Evolutionary conservation across 2,113 vertebrate species (phyloP).

Genomic region (Phyllostomus discolor): DNA sequence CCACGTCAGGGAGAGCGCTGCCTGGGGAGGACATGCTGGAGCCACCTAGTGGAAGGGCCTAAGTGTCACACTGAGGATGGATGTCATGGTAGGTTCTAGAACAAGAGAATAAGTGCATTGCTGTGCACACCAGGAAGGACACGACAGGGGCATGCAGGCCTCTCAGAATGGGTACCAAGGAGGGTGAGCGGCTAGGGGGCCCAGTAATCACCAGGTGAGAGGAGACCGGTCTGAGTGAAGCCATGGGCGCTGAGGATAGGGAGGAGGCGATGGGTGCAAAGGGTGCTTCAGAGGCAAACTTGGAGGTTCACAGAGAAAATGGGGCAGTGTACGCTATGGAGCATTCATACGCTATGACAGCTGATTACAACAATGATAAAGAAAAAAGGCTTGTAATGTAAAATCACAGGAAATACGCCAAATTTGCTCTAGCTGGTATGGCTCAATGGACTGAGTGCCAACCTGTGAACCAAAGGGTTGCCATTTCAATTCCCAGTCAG

Average conservation of each 20-base stretch:
- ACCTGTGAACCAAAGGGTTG: no score
- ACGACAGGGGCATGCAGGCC: accelerated
- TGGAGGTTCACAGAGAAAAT: background rate
- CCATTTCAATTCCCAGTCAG: no score
- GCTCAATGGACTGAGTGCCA: no score
- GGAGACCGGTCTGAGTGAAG: background rate
- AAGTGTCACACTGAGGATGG: background rate
- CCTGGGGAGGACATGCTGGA: accelerated
- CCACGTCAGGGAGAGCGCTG: accelerated
- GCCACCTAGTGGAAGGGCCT: background rate
- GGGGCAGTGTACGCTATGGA: accelerated
- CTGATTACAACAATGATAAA: background rate
- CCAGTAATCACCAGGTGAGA: background rate
- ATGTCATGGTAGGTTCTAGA: background rate
- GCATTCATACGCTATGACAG: accelerated
- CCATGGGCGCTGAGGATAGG: accelerated
- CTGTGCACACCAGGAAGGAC: background rate
- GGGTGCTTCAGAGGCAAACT: no score
- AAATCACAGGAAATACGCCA: no score
- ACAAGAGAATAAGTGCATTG: background rate
- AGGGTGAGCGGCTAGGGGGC: background rate
- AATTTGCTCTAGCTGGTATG: background rate
- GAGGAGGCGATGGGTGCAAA: accelerated
- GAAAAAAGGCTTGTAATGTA: background rate
- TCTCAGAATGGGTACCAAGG: background rate